These are phyloP conservation scores for Cyphomyrmex costatus DNA, from an alignment of 1,140 invertebrate genomes.

Conservation along the genomic window DNA sequence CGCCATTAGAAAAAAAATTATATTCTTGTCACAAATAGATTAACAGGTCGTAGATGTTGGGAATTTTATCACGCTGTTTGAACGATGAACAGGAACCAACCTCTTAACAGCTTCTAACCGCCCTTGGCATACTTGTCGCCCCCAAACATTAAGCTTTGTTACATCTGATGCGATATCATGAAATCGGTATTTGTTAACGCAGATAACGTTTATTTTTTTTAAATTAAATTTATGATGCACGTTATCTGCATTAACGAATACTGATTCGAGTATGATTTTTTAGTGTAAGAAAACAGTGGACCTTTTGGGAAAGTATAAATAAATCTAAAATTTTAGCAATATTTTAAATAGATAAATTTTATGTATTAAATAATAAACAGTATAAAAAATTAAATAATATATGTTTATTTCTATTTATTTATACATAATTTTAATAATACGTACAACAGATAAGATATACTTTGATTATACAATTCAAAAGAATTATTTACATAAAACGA, in stretches of 20 bases:
- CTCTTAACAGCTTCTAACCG: slow-evolving; percentile 57
- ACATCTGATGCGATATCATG: not conserved
- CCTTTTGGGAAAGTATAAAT: not conserved
- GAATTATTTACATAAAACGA: not conserved
- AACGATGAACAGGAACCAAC: slow-evolving; percentile 60
- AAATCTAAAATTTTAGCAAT: slow-evolving; percentile 10
- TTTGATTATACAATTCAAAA: not conserved
- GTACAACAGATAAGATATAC: not conserved
- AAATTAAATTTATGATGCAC: not conserved
- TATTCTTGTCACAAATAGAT: not conserved
- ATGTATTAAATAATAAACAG: too few relatives aligned
- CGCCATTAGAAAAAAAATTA: not conserved
- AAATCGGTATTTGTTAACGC: too few relatives aligned
- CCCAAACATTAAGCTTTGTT: slow-evolving; percentile 31
- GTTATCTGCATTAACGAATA: slow-evolving; percentile 22
- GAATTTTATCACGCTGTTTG: slow-evolving; percentile 4
- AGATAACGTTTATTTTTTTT: too few relatives aligned
- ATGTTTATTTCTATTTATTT: too few relatives aligned
- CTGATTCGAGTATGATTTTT: not conserved
- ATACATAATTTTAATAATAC: not conserved
- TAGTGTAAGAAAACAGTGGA: not conserved
- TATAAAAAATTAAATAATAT: not conserved
- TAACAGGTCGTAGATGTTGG: slow-evolving; percentile 9
- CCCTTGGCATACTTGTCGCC: slow-evolving; percentile 58
- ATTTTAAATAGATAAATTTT: not conserved